These are phyloP conservation scores for Pomacea canaliculata DNA, from an alignment of 2,888 invertebrate species.

Conservation along the genomic window DNA sequence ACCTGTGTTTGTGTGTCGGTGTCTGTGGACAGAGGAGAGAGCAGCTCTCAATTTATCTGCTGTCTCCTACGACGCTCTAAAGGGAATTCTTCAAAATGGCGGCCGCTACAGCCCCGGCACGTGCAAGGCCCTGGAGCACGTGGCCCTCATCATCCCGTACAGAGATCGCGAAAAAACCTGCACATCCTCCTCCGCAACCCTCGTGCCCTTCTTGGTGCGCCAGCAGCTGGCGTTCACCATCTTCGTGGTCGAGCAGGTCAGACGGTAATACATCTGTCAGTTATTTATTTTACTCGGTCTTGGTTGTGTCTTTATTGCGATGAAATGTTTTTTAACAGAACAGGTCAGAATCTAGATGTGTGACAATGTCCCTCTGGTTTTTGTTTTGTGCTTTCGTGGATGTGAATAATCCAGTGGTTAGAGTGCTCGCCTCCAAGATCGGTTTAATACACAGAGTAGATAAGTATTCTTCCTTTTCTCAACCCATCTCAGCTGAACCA, in stretches of 20 bases:
- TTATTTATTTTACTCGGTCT: neutral
- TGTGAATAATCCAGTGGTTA: too few species aligned
- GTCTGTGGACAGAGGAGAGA: neutral
- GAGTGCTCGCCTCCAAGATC: too few species aligned
- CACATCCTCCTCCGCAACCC: conserved; percentile 24
- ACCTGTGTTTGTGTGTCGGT: neutral
- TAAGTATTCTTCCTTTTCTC: too few species aligned
- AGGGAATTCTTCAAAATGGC: conserved; percentile 71
- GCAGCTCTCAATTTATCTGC: neutral
- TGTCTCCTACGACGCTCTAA: neutral
- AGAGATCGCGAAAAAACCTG: conserved; percentile 24
- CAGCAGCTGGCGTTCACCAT: conserved; percentile 29
- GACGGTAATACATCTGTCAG: neutral
- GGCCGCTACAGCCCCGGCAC: conserved; percentile 22
- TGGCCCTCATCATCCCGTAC: conserved; percentile 30
- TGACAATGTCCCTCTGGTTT: neutral
- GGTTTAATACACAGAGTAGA: too few species aligned
- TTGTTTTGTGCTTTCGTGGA: neutral
- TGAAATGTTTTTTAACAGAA: neutral
- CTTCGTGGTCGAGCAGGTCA: conserved; percentile 31
- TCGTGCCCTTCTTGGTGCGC: conserved; percentile 23
- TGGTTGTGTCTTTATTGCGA: too few species aligned
- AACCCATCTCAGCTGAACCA: too few species aligned
- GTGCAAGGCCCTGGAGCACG: conserved; percentile 18
- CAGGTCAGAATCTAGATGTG: neutral